Base-by-base conservation (phyloP, 2,797 vertebrate species). In the Sebastes aleutianus region DNA sequence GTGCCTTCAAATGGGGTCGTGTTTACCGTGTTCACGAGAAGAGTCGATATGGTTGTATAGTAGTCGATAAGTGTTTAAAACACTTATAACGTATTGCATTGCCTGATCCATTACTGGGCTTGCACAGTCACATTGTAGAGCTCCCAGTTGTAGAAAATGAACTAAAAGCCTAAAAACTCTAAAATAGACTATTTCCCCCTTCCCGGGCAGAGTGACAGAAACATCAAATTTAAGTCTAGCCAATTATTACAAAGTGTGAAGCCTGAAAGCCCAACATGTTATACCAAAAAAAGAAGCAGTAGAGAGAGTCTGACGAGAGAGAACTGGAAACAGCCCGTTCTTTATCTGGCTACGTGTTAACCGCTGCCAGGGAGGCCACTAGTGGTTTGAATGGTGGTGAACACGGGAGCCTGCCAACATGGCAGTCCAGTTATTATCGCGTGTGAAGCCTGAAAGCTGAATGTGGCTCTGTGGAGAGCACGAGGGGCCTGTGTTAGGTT, bases 321-420 rank as follows among this genome's bases (percentile, higher is more conserved):
- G 71, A 69, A 24, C 64, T 78, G 68, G 53, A 88, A 79, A 70
- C 50, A 76, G 61, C 31, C 57, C 39, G 65, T 77, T 73, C 70
- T 81, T 70, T 58, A 80, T 87, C 74, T 83, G 78, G 63, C 70
- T 69, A 82, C 80, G 74, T 87, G 84, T 88, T 79, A 88, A 80
- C 63, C 36, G 27, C 70, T 81, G 85, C 86, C 89, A 88, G 80
- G 27, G 47, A 80, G 79, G 80, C 80, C 80, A 74, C 68, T 68
- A 16, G 74, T 72, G 84, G 81, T 74, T 88, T 84, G 65, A 85
- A 82, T 74, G 31, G 65, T 58, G 24, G 56, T 61, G 75, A 64
- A 78, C 57, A 74, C 70, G 8, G 22, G 16, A 79, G 34, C 54
- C 59, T 77, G 89, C 47, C 83, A 84, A 72, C 68, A 69, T 31